A percentile compares a stretch with the other conserved stretches of the same genome.
These are phyloP conservation scores for Procavia capensis DNA, from an alignment of 2,113 vertebrate species.

Conservation along the genomic window DNA sequence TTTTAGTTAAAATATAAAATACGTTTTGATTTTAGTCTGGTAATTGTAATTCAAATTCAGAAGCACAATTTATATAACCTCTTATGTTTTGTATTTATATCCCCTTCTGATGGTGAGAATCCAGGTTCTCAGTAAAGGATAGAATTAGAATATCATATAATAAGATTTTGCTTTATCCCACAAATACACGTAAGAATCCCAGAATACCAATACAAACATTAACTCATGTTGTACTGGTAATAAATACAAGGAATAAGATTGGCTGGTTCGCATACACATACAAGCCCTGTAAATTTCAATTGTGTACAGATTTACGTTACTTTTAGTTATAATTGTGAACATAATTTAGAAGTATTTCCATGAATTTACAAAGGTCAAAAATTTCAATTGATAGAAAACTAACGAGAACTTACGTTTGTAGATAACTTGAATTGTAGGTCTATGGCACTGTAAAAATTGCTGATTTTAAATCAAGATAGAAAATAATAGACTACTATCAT, in stretches of 20 bases:
- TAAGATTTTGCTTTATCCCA: not conserved
- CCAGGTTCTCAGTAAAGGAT: not conserved
- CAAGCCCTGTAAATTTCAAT: not conserved
- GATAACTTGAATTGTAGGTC: not conserved
- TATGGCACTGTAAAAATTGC: not conserved
- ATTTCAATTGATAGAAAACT: not conserved
- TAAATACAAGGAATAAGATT: slow-evolving; percentile 4
- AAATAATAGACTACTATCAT: not conserved
- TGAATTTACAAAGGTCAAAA: not conserved
- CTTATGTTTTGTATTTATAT: not conserved
- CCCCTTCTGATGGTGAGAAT: not conserved
- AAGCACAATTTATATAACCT: not conserved
- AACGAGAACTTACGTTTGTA: not conserved
- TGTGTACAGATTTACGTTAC: not conserved
- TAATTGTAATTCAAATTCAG: not conserved
- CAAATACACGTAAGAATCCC: not conserved
- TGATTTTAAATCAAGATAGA: not conserved
- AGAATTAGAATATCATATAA: not conserved
- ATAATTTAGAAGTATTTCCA: not conserved
- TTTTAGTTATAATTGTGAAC: not conserved
- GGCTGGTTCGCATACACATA: not conserved
- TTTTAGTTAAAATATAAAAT: not conserved
- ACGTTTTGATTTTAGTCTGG: not conserved
- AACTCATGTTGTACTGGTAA: not conserved
- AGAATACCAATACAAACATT: not conserved